Percentiles rank a stretch among this genome's conserved stretches.
These are phyloP conservation scores for Pollachius pollachius DNA, from an alignment of 2,113 vertebrate species.

Conservation along the genomic window DNA sequence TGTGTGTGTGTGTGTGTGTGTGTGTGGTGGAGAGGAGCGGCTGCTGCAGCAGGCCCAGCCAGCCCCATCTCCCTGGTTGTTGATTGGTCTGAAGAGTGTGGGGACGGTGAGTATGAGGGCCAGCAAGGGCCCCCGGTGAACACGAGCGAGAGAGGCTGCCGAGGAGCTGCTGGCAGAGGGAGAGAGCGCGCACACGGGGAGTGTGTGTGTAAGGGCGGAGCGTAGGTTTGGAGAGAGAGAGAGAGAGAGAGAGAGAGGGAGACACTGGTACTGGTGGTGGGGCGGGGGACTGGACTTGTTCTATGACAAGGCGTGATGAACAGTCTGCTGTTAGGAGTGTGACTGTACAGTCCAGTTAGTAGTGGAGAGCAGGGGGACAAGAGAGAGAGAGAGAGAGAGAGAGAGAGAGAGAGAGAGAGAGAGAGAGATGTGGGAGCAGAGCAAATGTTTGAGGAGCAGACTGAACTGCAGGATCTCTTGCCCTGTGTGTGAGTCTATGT, in stretches of 20 bases:
- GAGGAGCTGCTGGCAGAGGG: not conserved
- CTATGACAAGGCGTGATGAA: constrained; percentile 71
- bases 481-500: not conserved
- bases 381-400: too few species aligned
- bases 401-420: constrained; percentile 33
- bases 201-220: constrained; percentile 6
- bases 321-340: constrained; percentile 68
- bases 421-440: constrained; percentile 60
- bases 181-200: not conserved
- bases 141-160: too few species aligned
- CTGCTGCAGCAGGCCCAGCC: too few species aligned
- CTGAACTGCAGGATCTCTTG: constrained; percentile 54
- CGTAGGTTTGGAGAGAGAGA: constrained; percentile 3
- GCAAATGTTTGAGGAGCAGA: constrained; percentile 67
- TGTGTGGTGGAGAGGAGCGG: too few species aligned
- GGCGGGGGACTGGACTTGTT: constrained; percentile 29
- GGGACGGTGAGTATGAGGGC: not conserved
- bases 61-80: too few species aligned
- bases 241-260: constrained; percentile 27
- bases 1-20: too few species aligned
- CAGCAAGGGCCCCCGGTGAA: not conserved
- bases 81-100: not conserved
- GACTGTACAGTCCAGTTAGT: constrained; percentile 60
- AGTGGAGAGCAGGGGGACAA: constrained; percentile 2
- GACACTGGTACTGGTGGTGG: not conserved